Percentiles rank a stretch among this genome's conserved stretches.
Evolutionary conservation across 2,888 invertebrate species (phyloP).

Genomic region (Nomada ferruginata): DNA sequence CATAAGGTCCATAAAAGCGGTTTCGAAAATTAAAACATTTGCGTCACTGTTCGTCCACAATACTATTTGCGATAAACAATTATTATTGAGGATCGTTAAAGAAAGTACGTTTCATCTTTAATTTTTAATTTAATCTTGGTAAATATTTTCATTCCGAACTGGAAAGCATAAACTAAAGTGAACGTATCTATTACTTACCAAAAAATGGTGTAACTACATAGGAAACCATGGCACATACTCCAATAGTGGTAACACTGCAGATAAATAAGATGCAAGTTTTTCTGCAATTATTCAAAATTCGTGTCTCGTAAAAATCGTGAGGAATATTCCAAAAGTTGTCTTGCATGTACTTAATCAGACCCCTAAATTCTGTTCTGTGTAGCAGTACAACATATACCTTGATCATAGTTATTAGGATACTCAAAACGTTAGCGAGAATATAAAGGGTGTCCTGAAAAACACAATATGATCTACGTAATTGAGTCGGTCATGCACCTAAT

Average conservation of each 20-base stretch:
- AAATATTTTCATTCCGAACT: too few species aligned
- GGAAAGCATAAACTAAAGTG: not conserved
- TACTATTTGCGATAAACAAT: too few species aligned
- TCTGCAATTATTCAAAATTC: constrained; percentile 22
- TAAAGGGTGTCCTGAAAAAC: constrained; percentile 40
- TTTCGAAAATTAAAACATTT: too few species aligned
- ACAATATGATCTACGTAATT: too few species aligned
- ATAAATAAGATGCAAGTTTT: constrained; percentile 5
- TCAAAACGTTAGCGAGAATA: constrained; percentile 51
- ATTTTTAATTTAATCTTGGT: too few species aligned
- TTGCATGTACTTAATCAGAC: constrained; percentile 48
- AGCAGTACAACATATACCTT: constrained; percentile 59
- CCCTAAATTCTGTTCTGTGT: constrained; percentile 41
- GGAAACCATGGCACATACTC: not conserved
- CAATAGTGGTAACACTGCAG: not conserved
- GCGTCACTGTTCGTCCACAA: too few species aligned
- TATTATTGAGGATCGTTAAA: too few species aligned
- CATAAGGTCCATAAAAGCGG: too few species aligned
- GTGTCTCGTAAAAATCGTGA: constrained; percentile 33
- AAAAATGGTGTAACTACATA: not conserved
- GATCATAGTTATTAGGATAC: constrained; percentile 41
- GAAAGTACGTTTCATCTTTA: too few species aligned
- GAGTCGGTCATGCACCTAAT: too few species aligned
- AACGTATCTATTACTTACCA: not conserved
- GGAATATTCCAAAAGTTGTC: constrained; percentile 40